Conservation (phyloP, 37 sponge, comb jelly and placozoan species). For the Hormiphora californensis region DNA sequence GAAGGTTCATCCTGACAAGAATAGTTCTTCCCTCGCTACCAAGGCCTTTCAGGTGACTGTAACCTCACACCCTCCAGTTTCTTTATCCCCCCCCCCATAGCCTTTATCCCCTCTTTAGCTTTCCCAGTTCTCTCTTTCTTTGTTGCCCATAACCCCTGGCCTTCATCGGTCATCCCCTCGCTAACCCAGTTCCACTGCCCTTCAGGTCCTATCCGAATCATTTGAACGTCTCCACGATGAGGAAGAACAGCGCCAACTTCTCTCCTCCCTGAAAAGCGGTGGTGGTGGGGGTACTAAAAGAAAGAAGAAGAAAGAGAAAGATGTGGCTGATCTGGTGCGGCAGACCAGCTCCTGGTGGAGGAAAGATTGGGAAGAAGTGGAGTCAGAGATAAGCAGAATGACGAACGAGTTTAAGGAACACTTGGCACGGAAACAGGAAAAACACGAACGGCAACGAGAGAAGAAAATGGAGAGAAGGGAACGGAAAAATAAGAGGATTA, state of each 20-base stretch:
- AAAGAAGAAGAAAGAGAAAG: neutral
- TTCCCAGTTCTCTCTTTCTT: too few species aligned
- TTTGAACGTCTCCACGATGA: constrained; percentile 39
- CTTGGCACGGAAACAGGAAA: constrained; percentile 29
- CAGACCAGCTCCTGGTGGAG: constrained; percentile 3
- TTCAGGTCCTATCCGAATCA: constrained; percentile 27
- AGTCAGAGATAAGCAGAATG: constrained; percentile 29
- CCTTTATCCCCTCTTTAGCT: too few species aligned
- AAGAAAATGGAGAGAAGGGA: neutral
- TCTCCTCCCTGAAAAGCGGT: neutral
- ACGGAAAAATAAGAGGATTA: constrained; percentile 46
- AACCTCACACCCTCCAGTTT: too few species aligned
- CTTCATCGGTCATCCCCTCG: too few species aligned
- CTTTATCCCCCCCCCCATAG: too few species aligned
- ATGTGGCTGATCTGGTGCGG: constrained; percentile 5
- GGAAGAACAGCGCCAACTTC: neutral
- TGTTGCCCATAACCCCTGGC: too few species aligned
- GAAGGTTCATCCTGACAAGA: constrained; percentile 39
- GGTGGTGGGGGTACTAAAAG: neutral
- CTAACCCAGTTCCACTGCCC: neutral
- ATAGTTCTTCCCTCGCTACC: constrained; percentile 27
- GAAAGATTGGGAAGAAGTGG: constrained; percentile 32
- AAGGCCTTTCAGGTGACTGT: constrained; percentile 28
- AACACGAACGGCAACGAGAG: neutral
- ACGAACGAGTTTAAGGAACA: constrained; percentile 48